Evolutionary conservation across 2,113 vertebrate genomes (phyloP), one percentile per base, ranked within the genome.

Genomic region (Podiceps cristatus): DNA sequence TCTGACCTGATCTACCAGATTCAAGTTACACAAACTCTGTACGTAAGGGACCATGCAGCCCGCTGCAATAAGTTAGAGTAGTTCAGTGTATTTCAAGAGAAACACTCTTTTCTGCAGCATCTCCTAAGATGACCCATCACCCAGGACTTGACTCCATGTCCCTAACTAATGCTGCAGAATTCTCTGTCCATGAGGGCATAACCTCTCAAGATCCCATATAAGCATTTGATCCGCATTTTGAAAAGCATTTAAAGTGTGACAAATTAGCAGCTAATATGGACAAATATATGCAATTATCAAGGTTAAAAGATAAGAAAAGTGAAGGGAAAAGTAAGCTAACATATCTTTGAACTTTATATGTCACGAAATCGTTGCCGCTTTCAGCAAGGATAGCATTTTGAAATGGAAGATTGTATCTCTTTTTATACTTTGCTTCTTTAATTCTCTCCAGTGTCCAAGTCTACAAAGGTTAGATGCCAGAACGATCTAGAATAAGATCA

Each of bases 401-500:
- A 97, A 98, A 96, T 27, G 80, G 80, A 97, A 96, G 95, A 93
- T 93, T 81, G 18, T 79, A 93, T 96, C 86, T 98, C 92, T 89
- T 92, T 97, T 96, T 91, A 90, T 88, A 92, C 90, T 96, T 95
- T 92, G n/a, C 40, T 96, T 82, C 93, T 95, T 66, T 24, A 96
- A 79, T 95, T 96, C 76, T 97, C 92, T 67, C 68, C 68, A 88
- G 28, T 88, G 73, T 97, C 75, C 76, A 94, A 95, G 85, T 96
- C 96, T 98, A 96, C 94, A 98, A 98, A 98, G 97, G 98, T 98
- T 93, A 98, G 88, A 86, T 97, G 96, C 27, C 95, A 97, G 68
- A 93, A 83, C 88, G 71, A 96, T 97, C 92, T 96, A 97, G 93
- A 98, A 97, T 96, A 97, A 98, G 76, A 92, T 37, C 37, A 83